Evolutionary conservation across 2,888 invertebrate species (phyloP), one percentile per base, ranked within the genome.

Genomic region (Pseudococcus viburni): DNA sequence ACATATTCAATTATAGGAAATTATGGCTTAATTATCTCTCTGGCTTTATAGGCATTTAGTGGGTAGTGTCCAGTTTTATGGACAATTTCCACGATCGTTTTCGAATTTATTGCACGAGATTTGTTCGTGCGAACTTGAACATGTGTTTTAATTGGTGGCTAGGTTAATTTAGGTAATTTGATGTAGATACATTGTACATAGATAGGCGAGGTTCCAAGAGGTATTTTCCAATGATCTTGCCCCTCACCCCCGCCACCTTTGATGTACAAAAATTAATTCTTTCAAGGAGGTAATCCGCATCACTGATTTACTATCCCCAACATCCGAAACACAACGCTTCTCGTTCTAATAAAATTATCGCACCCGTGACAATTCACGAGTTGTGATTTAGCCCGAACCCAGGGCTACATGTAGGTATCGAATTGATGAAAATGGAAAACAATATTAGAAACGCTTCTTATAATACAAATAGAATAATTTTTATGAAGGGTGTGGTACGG

Each of bases 401-500:
- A 64, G 8, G 9, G 19, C 80, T 9, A 4, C 39, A 6, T 39
- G 39, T 42, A 42, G 9, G 46, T 83, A 83, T 83, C 19, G 80
- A 19, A 46, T 39, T 46, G 19, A 83, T 46, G 80, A 83, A 83
- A 51, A 59, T 64, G 85, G 42, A 85, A 59, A 64, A 85, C 59
- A 64, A 83, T 85, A 59, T 85, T 39, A 59, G 59, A 85, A 85
- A 64, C 85, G 64, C 64, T 42, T 85, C 85, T 55, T 64, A 64
- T 85, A 59, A 39, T 64, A 64, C 85, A 85, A 85, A 83, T 83
- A 83, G 12, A 85, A 85, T 88, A 88, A 80, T 88, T 88, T 88
- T 88, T 80, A 83, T 88, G 83, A 83, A 88, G 88, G 88, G 88
- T 80, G 88, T 88, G 88, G 88, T 88, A 55, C 48, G 83, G 55